Percentiles rank a stretch among this genome's conserved stretches.
Evolutionary conservation across 1,140 invertebrate species (phyloP).

Genomic region (Spodoptera frugiperda): DNA sequence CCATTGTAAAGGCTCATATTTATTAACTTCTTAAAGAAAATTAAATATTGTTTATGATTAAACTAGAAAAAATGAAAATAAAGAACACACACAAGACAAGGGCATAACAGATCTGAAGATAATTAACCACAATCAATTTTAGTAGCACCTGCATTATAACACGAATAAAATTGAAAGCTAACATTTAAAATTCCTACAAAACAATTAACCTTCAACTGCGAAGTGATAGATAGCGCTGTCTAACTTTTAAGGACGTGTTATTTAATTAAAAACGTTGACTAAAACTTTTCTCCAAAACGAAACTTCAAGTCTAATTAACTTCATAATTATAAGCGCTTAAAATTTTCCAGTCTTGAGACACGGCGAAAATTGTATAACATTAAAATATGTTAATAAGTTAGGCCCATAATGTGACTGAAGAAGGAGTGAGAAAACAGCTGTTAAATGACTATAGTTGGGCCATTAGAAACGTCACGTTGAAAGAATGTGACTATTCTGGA

Average conservation of each 20-base stretch:
- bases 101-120: too few species aligned
- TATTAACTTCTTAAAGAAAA: too few species aligned
- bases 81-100: too few species aligned
- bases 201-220: conserved; percentile 1
- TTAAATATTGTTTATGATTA: too few species aligned
- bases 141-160: too few species aligned
- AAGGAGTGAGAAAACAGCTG: too few species aligned
- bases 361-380: not conserved
- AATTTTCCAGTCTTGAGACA: conserved; percentile 12
- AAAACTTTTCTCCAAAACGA: conserved; percentile 1
- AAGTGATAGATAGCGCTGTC: conserved; percentile 4
- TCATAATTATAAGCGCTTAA: conserved; percentile 19
- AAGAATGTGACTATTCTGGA: too few species aligned
- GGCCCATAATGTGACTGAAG: not conserved
- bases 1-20: too few species aligned
- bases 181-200: not conserved
- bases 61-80: too few species aligned
- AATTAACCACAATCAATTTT: too few species aligned
- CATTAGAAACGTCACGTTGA: too few species aligned
- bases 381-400: conserved; percentile 32
- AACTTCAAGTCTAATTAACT: conserved; percentile 21
- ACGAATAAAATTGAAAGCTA: not conserved
- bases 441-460: too few species aligned
- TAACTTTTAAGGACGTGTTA: conserved; percentile 20
- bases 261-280: conserved; percentile 29